Evolutionary conservation across 2,113 vertebrate species (phyloP), one percentile per base, ranked within the genome.

Genomic region (Phaethon lepturus): DNA sequence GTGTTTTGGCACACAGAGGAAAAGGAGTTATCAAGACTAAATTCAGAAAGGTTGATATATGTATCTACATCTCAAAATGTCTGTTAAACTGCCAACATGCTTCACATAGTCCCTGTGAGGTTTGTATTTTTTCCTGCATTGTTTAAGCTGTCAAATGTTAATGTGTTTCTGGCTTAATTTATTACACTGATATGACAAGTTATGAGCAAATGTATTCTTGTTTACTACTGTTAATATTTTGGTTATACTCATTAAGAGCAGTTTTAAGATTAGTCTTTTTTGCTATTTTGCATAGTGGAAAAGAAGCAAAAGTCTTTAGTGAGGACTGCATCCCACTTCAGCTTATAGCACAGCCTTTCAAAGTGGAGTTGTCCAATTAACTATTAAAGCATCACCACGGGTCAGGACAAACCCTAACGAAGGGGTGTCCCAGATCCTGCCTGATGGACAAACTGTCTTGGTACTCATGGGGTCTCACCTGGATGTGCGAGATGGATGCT

Each of bases 231-330:
- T 91, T 94, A 95, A 96, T 97, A 96, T 90, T 97, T 97, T 96
- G 93, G 96, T 97, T 98, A 96, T 97, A 96, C 94, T 98, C 95
- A 98, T 98, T 98, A 98, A 97, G 89, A 98, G 93, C 95, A 96
- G 90, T 96, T 95, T 93, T 96, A 96, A 97, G 97, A 97, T 98
- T 98, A 96, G 96, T 97, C 97, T 97, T 98, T 98, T 98, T 95
- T 97, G 96, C 94, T 95, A 96, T 96, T 97, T 95, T 93, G 64
- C 94, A 78, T 42, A 74, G 69, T 49, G 13, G 94, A 97, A 97
- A 94, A 80, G 94, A 79, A 86, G 80, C 76, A 90, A 95, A 96
- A 93, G 62, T 88, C 84, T 72, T 87, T 38, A 74, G 17, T 1
- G 1, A 89, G 86, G 81, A 86, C 40, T 64, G 67, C 35, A 60